Evolutionary conservation across 2,113 vertebrate species (phyloP).

Genomic region (Pomatostomus ruficeps): DNA sequence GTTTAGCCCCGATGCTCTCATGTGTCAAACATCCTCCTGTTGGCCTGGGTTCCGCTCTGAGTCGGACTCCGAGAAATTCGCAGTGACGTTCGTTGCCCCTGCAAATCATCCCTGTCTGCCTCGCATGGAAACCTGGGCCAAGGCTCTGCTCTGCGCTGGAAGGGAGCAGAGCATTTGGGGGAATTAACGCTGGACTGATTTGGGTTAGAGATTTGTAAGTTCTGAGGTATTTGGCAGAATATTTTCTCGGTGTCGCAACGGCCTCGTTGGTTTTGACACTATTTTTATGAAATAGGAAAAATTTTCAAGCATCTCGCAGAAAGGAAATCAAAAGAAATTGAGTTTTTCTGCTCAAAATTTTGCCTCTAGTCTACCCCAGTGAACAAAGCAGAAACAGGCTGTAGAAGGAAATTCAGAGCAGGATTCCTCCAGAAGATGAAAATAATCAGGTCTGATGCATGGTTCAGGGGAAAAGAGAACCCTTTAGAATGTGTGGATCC

Average conservation of each 20-base stretch:
- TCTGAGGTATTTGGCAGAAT: neutral
- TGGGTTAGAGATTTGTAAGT: neutral
- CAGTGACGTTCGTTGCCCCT: conserved; percentile 1
- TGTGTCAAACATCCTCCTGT: neutral
- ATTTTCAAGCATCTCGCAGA: neutral
- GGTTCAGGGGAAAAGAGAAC: neutral
- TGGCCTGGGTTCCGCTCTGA: neutral
- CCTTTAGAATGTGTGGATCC: neutral
- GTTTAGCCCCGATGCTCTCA: neutral
- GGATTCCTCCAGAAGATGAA: neutral
- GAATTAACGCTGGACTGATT: neutral
- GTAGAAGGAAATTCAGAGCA: neutral
- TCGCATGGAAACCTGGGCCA: neutral
- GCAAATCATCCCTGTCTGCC: neutral
- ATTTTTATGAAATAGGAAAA: neutral
- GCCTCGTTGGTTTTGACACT: neutral
- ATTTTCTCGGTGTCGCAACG: neutral
- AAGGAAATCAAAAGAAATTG: neutral
- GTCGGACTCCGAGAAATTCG: neutral
- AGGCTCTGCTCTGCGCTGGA: neutral
- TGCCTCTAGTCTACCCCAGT: neutral
- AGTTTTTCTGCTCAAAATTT: neutral
- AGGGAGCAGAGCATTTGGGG: neutral
- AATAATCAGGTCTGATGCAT: neutral
- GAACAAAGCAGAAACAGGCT: neutral